phyloP scores from a whole-genome alignment of 2,888 invertebrate species.

The Agrotis segetum region DNA sequence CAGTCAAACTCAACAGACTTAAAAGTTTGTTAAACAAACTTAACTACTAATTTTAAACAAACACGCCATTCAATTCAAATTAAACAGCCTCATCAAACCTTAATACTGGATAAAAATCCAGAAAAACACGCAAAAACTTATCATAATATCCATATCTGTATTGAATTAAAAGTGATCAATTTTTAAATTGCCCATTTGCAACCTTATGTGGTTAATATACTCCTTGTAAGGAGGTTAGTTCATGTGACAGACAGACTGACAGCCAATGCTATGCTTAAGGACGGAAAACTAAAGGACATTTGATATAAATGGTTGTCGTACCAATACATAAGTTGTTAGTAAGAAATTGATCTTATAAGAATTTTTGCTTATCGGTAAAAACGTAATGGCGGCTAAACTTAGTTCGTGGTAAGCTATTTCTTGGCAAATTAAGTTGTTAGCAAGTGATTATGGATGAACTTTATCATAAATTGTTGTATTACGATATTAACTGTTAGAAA shows the following conservation, averaged over 20 bases:
- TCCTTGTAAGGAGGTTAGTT: conserved; percentile 77
- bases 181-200: conserved; percentile 85
- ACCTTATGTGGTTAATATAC: conserved; percentile 85
- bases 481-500: neutral
- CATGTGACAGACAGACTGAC: conserved; percentile 82
- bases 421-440: neutral
- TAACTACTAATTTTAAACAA: conserved; percentile 33
- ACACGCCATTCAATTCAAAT: conserved; percentile 57
- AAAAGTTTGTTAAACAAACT: conserved; percentile 31
- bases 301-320: conserved; percentile 25
- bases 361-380: conserved; percentile 7
- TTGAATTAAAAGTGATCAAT: conserved; percentile 72
- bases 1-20: conserved; percentile 25
- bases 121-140: conserved; percentile 68
- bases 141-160: conserved; percentile 78
- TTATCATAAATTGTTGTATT: neutral
- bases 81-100: conserved; percentile 30
- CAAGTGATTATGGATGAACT: conserved; percentile 1
- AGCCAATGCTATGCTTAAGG: conserved; percentile 71
- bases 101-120: conserved; percentile 53
- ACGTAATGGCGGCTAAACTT: neutral
- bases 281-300: conserved; percentile 50
- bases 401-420: neutral
- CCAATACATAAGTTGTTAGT: neutral
- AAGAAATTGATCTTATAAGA: conserved; percentile 3